Evolutionary conservation across 2,113 vertebrate species (phyloP), one percentile per base, ranked within the genome.

Genomic region (Antigone vipio): DNA sequence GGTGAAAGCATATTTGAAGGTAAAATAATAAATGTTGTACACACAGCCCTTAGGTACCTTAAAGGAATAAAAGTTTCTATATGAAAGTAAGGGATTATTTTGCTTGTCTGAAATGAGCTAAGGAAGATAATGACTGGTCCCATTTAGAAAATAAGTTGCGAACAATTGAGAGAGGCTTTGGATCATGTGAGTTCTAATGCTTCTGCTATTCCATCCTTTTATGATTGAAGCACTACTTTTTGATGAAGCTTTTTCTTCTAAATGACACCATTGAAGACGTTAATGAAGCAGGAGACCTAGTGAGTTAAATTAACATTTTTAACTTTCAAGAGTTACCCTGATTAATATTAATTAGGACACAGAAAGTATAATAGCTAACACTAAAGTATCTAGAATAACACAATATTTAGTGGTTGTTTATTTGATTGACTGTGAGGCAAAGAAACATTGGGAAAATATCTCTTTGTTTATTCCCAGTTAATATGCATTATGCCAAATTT

Each of bases 221-320:
- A 96, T 94, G 88, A 96, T 55, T 80, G 87, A 96, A 95, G 76
- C 50, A 64, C 87, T 85, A 71, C 67, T 88, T 62, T 94, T 94
- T 94, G 96, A 97, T 94, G 95, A 96, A 74, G 69, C 92, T 74
- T 97, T 95, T 96, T 83, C 88, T 97, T 77, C 77, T 95, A 94
- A 97, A 95, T 90, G 52, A 78, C 71, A 85, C 60, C 88, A 66
- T 6, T 92, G 71, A 96, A 81, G 60, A 87, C 75, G 95, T 85
- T 94, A 97, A 97, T 95, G 91, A 97, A 90, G 71, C 68, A 95
- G 75, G 81, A 97, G 83, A 96, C 68, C 27, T 35, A 53, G 52
- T 88, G 76, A 97, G 60, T 76, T 85, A 96, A 98, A 97, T 96
- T 68, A 96, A 85, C 42, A 59, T 93, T 98, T 98, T 96, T 95